Percentiles rank a stretch among this genome's conserved stretches.
These are phyloP conservation scores for Pyrgus malvae DNA, from an alignment of 2,888 invertebrate genomes.

Conservation along the genomic window DNA sequence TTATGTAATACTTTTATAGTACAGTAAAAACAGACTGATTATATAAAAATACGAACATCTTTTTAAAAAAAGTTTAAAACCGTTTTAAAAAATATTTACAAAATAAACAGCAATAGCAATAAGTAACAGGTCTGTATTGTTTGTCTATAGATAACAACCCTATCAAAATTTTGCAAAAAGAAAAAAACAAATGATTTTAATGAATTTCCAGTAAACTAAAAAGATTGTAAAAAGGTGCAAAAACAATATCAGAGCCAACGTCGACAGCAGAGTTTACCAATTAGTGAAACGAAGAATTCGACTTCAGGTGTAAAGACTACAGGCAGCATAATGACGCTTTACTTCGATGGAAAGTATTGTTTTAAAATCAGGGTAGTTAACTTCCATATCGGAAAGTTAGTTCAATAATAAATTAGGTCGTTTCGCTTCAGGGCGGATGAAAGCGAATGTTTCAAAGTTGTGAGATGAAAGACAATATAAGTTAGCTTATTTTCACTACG, in stretches of 20 bases:
- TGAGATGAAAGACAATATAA: constrained; percentile 5
- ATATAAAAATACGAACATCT: too few species aligned
- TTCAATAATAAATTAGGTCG: constrained; percentile 7
- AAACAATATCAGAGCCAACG: neutral
- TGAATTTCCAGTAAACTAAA: too few species aligned
- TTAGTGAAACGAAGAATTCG: neutral
- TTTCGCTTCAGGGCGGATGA: constrained; percentile 2
- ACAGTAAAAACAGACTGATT: too few species aligned
- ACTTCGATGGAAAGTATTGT: constrained; percentile 9
- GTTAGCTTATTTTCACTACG: constrained; percentile 1
- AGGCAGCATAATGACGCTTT: constrained; percentile 4
- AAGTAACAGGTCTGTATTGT: too few species aligned
- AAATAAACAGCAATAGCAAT: too few species aligned
- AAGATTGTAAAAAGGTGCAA: too few species aligned
- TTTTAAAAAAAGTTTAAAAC: too few species aligned
- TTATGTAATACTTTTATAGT: too few species aligned
- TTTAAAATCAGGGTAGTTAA: constrained; percentile 16
- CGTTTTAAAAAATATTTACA: too few species aligned
- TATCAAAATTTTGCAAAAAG: too few species aligned
- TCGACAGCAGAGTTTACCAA: constrained; percentile 1
- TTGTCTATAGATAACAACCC: too few species aligned
- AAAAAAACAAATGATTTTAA: too few species aligned
- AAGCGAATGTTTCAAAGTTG: constrained; percentile 3
- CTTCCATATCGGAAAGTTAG: constrained; percentile 11
- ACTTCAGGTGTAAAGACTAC: neutral